Conservation (phyloP, 1,140 invertebrate species). For the Rhizoglyphus robini region DNA sequence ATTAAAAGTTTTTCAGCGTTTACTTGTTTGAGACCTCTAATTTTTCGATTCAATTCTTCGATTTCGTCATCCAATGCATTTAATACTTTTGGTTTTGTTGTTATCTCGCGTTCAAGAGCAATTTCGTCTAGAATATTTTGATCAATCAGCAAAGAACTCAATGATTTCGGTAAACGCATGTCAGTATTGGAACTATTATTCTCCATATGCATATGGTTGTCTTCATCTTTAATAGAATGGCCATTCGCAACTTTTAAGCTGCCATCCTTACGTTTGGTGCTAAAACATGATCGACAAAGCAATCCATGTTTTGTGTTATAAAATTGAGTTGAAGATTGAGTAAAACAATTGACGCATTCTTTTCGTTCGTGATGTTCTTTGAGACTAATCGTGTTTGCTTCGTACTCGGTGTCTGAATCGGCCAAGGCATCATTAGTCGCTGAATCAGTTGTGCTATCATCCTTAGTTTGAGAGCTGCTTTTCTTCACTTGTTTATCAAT, state of each 20-base stretch:
- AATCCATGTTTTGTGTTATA: conserved; percentile 13
- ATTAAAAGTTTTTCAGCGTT: not conserved
- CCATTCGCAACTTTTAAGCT: not conserved
- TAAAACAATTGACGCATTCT: not conserved
- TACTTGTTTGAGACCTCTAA: not conserved
- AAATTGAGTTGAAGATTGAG: not conserved
- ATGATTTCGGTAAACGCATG: no score
- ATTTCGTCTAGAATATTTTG: not conserved
- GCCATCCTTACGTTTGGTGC: not conserved
- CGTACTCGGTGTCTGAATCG: conserved; percentile 68
- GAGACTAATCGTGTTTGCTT: not conserved
- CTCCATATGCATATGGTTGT: not conserved
- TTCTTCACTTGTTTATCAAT: conserved; percentile 71
- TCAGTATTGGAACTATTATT: not conserved
- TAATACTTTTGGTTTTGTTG: not conserved
- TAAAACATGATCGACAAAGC: conserved; percentile 17
- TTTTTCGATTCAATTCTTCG: not conserved
- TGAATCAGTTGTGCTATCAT: conserved; percentile 49
- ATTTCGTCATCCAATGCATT: not conserved
- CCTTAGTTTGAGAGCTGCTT: conserved; percentile 16
- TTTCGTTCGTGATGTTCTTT: not conserved
- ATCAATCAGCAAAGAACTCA: not conserved
- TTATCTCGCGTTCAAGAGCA: not conserved
- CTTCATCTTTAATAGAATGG: not conserved
- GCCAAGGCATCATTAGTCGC: conserved; percentile 34